Evolutionary conservation across 2,113 vertebrate genomes (phyloP), one percentile per base, ranked within the genome.

Genomic region (Neolamprologus sp.): DNA sequence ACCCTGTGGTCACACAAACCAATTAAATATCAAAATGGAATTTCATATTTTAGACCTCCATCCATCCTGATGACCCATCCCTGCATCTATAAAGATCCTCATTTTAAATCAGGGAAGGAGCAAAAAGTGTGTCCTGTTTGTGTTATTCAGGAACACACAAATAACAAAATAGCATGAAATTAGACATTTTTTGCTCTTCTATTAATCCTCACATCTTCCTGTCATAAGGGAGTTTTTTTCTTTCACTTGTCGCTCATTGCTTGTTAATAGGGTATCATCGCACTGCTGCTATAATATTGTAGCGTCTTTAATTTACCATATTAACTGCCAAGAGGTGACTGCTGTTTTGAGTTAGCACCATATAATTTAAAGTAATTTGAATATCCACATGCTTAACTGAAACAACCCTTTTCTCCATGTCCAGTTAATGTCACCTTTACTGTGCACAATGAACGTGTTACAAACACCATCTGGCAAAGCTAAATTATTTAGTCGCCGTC

Each of bases 231-330:
- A 45, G 68, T 75, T 75, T 45, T 45, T 47, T 47, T 1, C 14
- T 75, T 28, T 47, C 23, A 3, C 23, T 28, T 1, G 9, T 47
- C 0, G 3, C 40, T 42, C 0, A 17, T 10, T 17, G 6, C 68
- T 7, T 75, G 71, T 16, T 75, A 23, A 47, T 5, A 28, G 23
- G 68, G 68, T 7, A 7, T 17, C 40, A 28, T 47, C 16, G 0
- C 16, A 28, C 12, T 30, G 1, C 6, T 47, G 71, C 12, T 42
- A 23, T 73, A 26, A 45, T 0, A 73, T 26, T 45, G n/a, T 26
- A 16, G 13, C 8, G 0, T 0, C 68, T 73, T 75, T 49, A 78
- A 78, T 28, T 49, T 12, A n/a, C 16, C 42, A 49, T 30, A 78
- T 13, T 49, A 49, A 28, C 23, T 0, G 23, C 71, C 9, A 1